Base-by-base conservation (phyloP, 2,113 vertebrate species). In the Nyctereutes procyonoides region DNA sequence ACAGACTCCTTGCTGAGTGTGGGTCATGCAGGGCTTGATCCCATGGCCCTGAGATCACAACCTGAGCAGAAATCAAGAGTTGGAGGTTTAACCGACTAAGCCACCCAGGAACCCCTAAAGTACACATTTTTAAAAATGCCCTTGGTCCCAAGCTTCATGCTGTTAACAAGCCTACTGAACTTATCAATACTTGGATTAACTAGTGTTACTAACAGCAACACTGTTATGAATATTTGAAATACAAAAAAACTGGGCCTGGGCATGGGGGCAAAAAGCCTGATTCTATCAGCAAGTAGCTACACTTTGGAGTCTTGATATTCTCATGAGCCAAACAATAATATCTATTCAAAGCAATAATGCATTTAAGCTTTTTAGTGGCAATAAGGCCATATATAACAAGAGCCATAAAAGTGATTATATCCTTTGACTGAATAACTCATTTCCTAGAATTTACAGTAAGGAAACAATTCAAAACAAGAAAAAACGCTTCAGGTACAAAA, bases 361-460 rank as follows among this genome's bases (percentile, higher is more conserved):
- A 74, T 43, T 88, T 67, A 58, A 16, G 12, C 1, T 56, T 93
- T 48, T 20, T 5, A 73, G 82, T 28, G 81, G 95, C 90, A 87
- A 90, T 88, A 86, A 97, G 56, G 84, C 83, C 97, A 93, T 65
- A 90, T 38, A 84, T 84, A 96, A 60, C 74, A 95, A 94, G 24
- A 93, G 80, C 28, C 79, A 90, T 96, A 88, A 91, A 91, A 77
- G 76, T 90, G 80, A 98, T 95, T 87, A 96, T 95, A 94, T 90
- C 96, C 97, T 97, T 88, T 88, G 62, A 88, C 8, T 69, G 84
- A 96, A 81, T 91, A 97, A 95, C 63, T 94, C 87, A 96, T 80
- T 98, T 98, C 97, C 97, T 97, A 94, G 92, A 98, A 98, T 96
- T 97, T 96, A 97, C 1, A 97, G 60, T 71, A 95, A 97, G 97